phyloP scores from a whole-genome alignment of 2,888 invertebrate species.

The Netelia fuscicornis region DNA sequence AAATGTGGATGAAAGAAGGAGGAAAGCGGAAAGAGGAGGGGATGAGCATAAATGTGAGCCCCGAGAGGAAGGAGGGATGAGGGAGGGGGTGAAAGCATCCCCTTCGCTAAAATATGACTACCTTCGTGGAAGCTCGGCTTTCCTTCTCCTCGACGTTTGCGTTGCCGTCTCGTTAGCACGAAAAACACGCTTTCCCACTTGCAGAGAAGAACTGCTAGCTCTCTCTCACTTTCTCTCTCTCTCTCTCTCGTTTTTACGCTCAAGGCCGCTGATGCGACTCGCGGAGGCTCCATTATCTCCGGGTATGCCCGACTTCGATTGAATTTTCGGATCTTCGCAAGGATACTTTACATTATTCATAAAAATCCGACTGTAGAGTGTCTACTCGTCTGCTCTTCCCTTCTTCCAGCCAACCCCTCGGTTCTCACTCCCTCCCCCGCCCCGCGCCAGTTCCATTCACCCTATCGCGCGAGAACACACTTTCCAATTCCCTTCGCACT shows the following conservation, averaged over 20 bases:
- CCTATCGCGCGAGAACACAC: conserved; percentile 47
- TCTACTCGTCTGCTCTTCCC: conserved; percentile 60
- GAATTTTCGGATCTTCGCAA: conserved; percentile 69
- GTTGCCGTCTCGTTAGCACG: conserved; percentile 67
- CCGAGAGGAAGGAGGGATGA: neutral
- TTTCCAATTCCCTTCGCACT: conserved; percentile 34
- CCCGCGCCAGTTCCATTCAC: conserved; percentile 53
- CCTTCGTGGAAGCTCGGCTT: conserved; percentile 58
- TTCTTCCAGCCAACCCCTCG: conserved; percentile 43
- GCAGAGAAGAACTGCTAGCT: conserved; percentile 64
- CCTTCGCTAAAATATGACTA: conserved; percentile 56
- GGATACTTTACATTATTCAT: conserved; percentile 71
- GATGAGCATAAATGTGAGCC: neutral
- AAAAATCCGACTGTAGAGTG: conserved; percentile 66
- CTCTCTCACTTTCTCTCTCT: conserved; percentile 30
- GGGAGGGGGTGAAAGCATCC: neutral
- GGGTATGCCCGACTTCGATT: conserved; percentile 66
- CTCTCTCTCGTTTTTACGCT: conserved; percentile 51
- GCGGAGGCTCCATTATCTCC: conserved; percentile 68
- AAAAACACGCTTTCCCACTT: conserved; percentile 76
- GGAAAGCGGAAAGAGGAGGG: neutral
- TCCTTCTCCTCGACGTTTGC: conserved; percentile 55
- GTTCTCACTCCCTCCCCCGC: neutral
- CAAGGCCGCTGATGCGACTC: conserved; percentile 37
- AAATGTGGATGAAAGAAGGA: neutral